phyloP scores from a whole-genome alignment of 53 echinoderm and acorn worm species.

The Paracentrotus lividus region DNA sequence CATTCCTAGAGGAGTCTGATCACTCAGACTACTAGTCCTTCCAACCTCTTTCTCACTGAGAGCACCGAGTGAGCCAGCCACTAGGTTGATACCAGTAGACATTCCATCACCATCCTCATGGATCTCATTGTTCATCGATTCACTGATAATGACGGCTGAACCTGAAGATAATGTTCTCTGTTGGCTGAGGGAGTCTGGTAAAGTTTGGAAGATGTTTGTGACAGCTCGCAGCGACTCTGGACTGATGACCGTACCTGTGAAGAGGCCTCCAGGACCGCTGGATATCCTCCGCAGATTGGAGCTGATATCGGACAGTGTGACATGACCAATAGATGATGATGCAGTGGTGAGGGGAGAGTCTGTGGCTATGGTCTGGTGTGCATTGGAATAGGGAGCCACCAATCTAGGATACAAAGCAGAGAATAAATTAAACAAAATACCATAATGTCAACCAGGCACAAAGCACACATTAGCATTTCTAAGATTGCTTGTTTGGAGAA shows the following conservation, averaged over 20 bases:
- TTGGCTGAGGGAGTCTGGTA: slow-evolving; percentile 40
- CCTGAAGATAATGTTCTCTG: background rate
- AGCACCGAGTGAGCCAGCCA: slow-evolving; percentile 54
- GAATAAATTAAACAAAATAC: too few relatives aligned
- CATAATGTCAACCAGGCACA: too few relatives aligned
- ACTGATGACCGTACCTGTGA: slow-evolving; percentile 60
- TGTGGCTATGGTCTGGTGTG: slow-evolving; percentile 32
- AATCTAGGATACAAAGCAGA: background rate
- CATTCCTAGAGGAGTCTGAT: slow-evolving; percentile 42
- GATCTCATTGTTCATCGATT: background rate
- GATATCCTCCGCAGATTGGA: slow-evolving; percentile 56
- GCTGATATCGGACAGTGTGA: slow-evolving; percentile 64
- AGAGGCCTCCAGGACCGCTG: slow-evolving; percentile 50
- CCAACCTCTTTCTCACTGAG: slow-evolving; percentile 64
- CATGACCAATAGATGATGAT: slow-evolving; percentile 52
- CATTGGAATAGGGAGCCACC: slow-evolving; percentile 59
- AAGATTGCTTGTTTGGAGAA: too few relatives aligned
- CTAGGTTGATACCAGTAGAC: slow-evolving; percentile 36
- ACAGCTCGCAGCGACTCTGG: slow-evolving; percentile 65
- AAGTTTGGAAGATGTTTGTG: slow-evolving; percentile 56
- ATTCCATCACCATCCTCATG: slow-evolving; percentile 26
- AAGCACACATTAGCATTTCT: too few relatives aligned
- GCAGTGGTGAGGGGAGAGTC: slow-evolving; percentile 39
- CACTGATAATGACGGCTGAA: background rate
- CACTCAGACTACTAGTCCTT: slow-evolving; percentile 43